These are phyloP conservation scores for Erythrocercus mccallii DNA, from an alignment of 2,113 vertebrate genomes.

Conservation along the genomic window DNA sequence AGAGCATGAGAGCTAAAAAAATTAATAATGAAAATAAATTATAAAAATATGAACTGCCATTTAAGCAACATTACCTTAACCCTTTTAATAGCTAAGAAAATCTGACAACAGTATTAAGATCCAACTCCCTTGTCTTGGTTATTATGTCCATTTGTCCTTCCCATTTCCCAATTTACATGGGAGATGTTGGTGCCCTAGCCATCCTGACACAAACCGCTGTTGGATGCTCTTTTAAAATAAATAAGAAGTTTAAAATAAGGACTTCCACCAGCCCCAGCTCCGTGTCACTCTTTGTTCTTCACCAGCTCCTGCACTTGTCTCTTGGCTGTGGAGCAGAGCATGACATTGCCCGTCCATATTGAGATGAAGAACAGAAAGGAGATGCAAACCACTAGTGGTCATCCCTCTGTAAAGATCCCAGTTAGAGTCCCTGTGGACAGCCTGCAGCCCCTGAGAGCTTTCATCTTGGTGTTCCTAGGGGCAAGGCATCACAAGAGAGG, in stretches of 20 bases:
- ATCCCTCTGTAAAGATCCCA: not conserved
- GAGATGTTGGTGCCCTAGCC: not conserved
- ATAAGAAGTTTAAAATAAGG: not conserved
- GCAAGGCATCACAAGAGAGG: not conserved
- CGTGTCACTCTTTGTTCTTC: fast-evolving
- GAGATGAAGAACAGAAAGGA: not conserved
- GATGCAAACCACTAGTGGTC: not conserved
- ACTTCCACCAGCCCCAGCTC: not conserved
- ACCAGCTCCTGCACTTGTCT: not conserved
- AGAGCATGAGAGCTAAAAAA: fast-evolving
- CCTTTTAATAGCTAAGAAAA: not conserved
- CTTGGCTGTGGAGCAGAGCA: not conserved
- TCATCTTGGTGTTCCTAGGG: not conserved
- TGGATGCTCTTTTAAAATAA: not conserved
- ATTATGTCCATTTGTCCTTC: not conserved
- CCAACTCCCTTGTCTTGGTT: not conserved
- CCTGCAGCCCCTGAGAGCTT: not conserved
- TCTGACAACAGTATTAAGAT: not conserved
- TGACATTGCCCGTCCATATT: not conserved
- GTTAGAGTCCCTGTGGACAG: not conserved
- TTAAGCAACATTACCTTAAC: not conserved
- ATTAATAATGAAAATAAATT: not conserved
- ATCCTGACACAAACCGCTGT: not conserved
- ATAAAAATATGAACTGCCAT: not conserved
- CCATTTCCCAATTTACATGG: not conserved